Evolutionary conservation across 2,888 invertebrate genomes (phyloP).

Genomic region (Tenthredo notha): DNA sequence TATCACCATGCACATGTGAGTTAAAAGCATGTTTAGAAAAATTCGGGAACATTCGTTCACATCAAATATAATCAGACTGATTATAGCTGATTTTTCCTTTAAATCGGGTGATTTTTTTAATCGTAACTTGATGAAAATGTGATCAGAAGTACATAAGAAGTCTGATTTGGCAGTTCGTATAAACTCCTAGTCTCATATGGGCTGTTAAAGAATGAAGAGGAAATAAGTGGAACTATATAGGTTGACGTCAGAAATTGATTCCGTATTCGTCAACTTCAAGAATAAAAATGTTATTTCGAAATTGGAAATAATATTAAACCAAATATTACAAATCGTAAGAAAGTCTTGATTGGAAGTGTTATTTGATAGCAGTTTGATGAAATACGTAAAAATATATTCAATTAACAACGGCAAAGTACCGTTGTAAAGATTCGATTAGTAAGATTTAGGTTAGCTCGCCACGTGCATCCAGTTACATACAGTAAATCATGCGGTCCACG

Average conservation of each 20-base stretch:
- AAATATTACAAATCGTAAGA: not conserved
- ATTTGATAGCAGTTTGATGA: not conserved
- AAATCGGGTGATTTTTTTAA: not conserved
- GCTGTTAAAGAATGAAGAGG: too few relatives aligned
- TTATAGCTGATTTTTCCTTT: not conserved
- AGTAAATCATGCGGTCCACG: not conserved
- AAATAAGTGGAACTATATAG: too few relatives aligned
- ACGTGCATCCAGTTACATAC: not conserved
- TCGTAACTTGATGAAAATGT: too few relatives aligned
- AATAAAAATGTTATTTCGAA: not conserved
- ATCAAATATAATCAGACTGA: not conserved
- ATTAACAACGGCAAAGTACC: not conserved
- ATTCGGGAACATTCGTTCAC: not conserved
- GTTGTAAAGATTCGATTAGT: not conserved
- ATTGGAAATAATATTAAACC: not conserved
- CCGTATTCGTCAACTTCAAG: too few relatives aligned
- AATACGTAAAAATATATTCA: not conserved
- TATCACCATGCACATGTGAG: not conserved
- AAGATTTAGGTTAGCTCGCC: not conserved
- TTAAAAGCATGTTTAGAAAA: not conserved
- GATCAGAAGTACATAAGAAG: too few relatives aligned
- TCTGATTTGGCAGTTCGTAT: too few relatives aligned
- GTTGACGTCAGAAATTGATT: too few relatives aligned
- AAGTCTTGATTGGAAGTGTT: not conserved
- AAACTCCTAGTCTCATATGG: too few relatives aligned